Base-by-base conservation (phyloP, 2,797 vertebrate genomes). In the Neomorphus geoffroyi region DNA sequence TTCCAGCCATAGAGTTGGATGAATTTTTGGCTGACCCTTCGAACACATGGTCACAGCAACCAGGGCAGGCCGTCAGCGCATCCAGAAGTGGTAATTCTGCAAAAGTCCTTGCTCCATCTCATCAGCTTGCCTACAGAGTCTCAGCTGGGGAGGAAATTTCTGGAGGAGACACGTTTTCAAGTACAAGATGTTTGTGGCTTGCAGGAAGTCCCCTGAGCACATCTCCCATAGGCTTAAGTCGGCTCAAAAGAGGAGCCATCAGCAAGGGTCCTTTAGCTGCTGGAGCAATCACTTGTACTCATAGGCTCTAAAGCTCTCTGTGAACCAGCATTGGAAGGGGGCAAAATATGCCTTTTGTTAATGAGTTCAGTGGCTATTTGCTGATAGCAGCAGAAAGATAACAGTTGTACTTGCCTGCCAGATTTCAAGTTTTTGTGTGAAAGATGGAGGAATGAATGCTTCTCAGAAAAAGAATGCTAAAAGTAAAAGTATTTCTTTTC, bases 171-270 rank as follows among this genome's bases (percentile, higher is more conserved):
- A 24, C 30, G 4, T 71, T 57, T 88, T 71, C 22, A n/a, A n/a
- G 16, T 8, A 8, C 9, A 16, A 9, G 28, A 37, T 43, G 18
- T 9, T 15, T 24, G 45, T 69, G 56, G 41, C 67, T 91, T 87
- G 23, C 56, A 39, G 7, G 64, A 66, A 66, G 18, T 27, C 5
- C 26, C 9, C 30, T 45, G 21, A 65, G 17, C 33, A 2, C 0
- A 3, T 67, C 33, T 84, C 9, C 24, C 4, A 1, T 7, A 54
- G 45, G 50, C 13, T 37, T 8, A 1, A 2, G 1, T 60, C 21
- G 24, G 26, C 35, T 88, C 23, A 14, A 61, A 67, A 14, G 46
- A 32, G 33, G 70, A 62, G 33, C 32, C 16, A n/a, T 74, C 72
- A 71, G 11, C 61, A 51, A 67, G 32, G 41, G 57, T 37, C 21